A percentile compares a stretch with the other conserved stretches of the same genome.
These are phyloP conservation scores for Aegypius monachus DNA, from an alignment of 2,113 vertebrate genomes.

Conservation along the genomic window DNA sequence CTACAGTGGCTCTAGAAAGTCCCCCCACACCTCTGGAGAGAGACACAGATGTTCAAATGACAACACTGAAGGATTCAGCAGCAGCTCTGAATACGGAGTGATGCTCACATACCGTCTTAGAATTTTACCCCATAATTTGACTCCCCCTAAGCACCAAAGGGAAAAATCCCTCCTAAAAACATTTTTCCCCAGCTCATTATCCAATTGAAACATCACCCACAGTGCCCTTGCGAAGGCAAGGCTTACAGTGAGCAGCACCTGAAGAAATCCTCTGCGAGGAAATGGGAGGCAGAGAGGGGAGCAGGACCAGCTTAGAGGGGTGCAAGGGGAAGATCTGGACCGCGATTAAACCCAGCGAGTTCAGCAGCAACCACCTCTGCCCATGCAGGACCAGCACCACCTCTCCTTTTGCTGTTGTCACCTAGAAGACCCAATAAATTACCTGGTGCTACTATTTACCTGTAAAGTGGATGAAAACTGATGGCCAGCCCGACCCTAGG, in stretches of 20 bases:
- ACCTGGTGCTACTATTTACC: not conserved
- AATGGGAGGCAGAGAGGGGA: not conserved
- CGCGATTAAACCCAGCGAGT: rapidly evolving
- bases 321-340: not conserved
- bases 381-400: not conserved
- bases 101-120: not conserved
- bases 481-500: not conserved
- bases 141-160: not conserved
- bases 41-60: rapidly evolving
- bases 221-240: not conserved
- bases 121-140: not conserved
- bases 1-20: not conserved
- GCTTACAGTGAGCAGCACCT: not conserved
- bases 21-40: rapidly evolving
- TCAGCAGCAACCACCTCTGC: not conserved
- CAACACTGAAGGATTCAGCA: not conserved
- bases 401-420: not conserved
- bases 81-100: not conserved
- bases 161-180: not conserved
- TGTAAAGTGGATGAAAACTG: not conserved
- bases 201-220: rapidly evolving
- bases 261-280: not conserved
- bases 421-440: not conserved
- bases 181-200: not conserved
- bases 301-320: not conserved